A percentile compares a stretch with the other conserved stretches of the same genome.
These are phyloP conservation scores for Larimichthys crocea DNA, from an alignment of 2,113 vertebrate species.

Conservation along the genomic window DNA sequence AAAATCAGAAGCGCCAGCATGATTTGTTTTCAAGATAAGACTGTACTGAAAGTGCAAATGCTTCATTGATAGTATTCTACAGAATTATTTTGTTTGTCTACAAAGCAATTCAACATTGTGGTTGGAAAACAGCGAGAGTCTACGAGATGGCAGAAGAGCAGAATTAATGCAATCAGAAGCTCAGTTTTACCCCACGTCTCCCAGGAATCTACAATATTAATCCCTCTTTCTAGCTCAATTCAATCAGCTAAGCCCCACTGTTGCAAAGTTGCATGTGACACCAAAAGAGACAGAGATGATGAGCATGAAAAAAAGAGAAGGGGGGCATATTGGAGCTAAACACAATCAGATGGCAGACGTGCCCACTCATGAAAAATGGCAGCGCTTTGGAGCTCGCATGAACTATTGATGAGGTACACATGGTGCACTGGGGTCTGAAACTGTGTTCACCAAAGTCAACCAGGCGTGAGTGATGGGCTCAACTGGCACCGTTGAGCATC, in stretches of 20 bases:
- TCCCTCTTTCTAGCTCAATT: constrained; percentile 7
- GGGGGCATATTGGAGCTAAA: constrained; percentile 48
- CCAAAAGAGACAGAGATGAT: constrained; percentile 53
- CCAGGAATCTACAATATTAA: constrained; percentile 10
- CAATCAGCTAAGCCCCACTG: constrained; percentile 37
- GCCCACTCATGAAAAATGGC: constrained; percentile 69
- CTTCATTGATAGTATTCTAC: background rate
- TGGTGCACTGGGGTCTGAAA: constrained; percentile 55
- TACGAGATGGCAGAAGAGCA: constrained; percentile 8
- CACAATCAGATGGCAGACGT: constrained; percentile 75
- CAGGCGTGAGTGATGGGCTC: constrained; percentile 72
- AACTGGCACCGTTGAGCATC: constrained; percentile 60
- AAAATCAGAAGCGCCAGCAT: background rate
- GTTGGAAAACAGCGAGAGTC: constrained; percentile 9
- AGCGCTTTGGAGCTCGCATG: constrained; percentile 52
- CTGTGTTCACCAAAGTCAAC: constrained; percentile 63
- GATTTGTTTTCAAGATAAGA: background rate
- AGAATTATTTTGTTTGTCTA: constrained; percentile 22
- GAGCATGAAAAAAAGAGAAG: constrained; percentile 26
- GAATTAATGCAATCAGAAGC: constrained; percentile 26
- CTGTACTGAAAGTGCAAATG: constrained; percentile 14
- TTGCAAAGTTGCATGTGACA: constrained; percentile 25
- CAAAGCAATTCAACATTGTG: constrained; percentile 16
- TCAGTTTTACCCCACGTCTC: constrained; percentile 11
- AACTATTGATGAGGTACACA: constrained; percentile 78